phyloP scores from a whole-genome alignment of 2,797 vertebrate species.

The Falco peregrinus region DNA sequence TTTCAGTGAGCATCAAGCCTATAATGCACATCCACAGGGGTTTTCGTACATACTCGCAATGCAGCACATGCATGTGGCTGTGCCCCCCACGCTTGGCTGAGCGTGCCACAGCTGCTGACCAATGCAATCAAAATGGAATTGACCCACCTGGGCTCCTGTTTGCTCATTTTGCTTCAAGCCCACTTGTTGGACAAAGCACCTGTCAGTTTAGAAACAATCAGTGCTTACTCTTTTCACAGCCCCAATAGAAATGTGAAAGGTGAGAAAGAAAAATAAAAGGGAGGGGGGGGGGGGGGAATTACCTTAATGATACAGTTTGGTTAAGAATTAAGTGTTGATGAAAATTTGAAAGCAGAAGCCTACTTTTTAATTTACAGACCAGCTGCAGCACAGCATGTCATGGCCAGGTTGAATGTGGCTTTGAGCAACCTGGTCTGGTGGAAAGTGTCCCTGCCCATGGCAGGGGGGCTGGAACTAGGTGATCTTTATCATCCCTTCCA shows the following conservation, averaged over 20 bases:
- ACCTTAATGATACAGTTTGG: constrained; percentile 17
- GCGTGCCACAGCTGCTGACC: neutral
- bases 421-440: neutral
- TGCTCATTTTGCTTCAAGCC: neutral
- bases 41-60: accelerated
- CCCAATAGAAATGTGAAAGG: neutral
- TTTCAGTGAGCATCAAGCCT: neutral
- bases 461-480: neutral
- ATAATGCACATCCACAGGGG: neutral
- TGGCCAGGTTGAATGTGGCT: neutral
- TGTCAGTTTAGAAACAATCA: neutral
- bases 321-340: constrained; percentile 47
- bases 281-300: neutral
- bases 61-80: accelerated
- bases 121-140: neutral
- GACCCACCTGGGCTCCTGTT: neutral
- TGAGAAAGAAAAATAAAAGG: neutral
- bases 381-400: constrained; percentile 19
- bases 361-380: constrained; percentile 37
- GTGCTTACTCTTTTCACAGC: neutral
- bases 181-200: neutral
- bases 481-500: neutral
- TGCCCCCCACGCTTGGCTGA: neutral
- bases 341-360: constrained; percentile 27
- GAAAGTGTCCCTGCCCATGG: neutral